Base-by-base conservation (phyloP, 2,113 vertebrate species). In the mouse (Mus musculus) region DNA sequence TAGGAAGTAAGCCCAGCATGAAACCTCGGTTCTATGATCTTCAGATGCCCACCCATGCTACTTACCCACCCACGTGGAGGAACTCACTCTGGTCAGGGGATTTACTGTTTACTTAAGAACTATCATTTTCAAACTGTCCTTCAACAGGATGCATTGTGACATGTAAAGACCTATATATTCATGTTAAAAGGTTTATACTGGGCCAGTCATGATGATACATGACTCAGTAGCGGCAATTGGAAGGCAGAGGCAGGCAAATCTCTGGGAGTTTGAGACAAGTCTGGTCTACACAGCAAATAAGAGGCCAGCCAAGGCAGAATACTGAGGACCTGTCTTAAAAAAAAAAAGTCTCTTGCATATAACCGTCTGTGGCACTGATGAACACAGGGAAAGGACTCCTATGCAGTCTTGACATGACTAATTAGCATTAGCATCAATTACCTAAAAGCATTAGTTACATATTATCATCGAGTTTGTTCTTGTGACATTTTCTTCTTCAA, bases 381-480 rank as follows among this genome's bases (percentile, higher is more conserved):
- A 78, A 54, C 14, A 94, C 7, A 81, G 59, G 17, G 6, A 95
- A 22, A 90, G 13, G 16, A n/a, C 94, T 5, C 5, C 3, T 82
- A 78, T 63, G 42, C 52, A 16, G 13, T 92, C 49, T 36, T 56
- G 13, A 46, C 54, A 85, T 63, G 20, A 61, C 54, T 94, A 24
- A 90, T 52, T n/a, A 73, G 30, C 49, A 26, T 16, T 86, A 33
- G 2, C 88, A 93, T 24, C 5, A 36, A 76, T 61, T 76, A 75
- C n/a, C n/a, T 80, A 84, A 82, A 91, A 81, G 73, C 33, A 77
- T 89, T 76, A 91, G 36, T 86, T 78, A 90, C 49, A 82, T 59
- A 78, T 33, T 87, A 39, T 69, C 67, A 42, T 69, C 77, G 0
- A 91, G 77, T 81, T 92, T 7, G 85, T 20, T 94, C 80, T 67